Conservation (phyloP, 2,888 invertebrate genomes). For the Apeira syringaria region DNA sequence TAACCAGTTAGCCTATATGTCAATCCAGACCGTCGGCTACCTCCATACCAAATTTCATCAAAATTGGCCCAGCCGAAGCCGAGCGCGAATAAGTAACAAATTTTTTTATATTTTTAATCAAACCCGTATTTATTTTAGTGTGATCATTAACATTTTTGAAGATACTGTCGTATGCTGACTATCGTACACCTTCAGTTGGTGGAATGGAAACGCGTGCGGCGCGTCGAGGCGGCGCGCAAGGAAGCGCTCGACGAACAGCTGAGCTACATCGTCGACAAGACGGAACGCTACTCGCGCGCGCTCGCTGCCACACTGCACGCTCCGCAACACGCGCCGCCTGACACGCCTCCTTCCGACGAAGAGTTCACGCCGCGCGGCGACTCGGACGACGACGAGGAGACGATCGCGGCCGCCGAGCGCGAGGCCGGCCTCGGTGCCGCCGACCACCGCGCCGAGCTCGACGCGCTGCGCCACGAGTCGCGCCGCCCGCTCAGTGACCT, state of each 20-base stretch:
- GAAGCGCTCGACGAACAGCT: conserved; percentile 98
- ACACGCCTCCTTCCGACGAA: conserved; percentile 75
- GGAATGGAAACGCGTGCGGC: conserved; percentile 95
- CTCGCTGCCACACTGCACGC: conserved; percentile 90
- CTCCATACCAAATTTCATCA: too few relatives aligned
- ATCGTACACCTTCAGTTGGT: too few relatives aligned
- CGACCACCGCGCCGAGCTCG: conserved; percentile 88
- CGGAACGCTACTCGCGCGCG: conserved; percentile 97
- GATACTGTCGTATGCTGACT: too few relatives aligned
- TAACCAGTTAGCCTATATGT: too few relatives aligned
- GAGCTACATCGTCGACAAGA: conserved; percentile 98
- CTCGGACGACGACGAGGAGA: conserved; percentile 95
- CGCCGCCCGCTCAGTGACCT: conserved; percentile 95
- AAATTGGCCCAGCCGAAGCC: too few relatives aligned
- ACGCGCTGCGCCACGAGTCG: conserved; percentile 94
- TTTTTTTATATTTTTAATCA: too few relatives aligned
- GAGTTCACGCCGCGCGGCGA: conserved; percentile 92
- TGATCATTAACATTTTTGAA: too few relatives aligned
- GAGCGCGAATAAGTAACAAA: too few relatives aligned
- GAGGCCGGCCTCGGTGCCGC: conserved; percentile 83
- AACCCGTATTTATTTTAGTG: too few relatives aligned
- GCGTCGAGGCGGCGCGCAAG: conserved; percentile 96
- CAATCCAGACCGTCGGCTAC: too few relatives aligned
- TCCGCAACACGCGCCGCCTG: conserved; percentile 22
- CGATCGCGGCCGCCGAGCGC: conserved; percentile 93